Evolutionary conservation across 2,113 vertebrate species (phyloP), one percentile per base, ranked within the genome.

Genomic region (Neoarius graeffei): DNA sequence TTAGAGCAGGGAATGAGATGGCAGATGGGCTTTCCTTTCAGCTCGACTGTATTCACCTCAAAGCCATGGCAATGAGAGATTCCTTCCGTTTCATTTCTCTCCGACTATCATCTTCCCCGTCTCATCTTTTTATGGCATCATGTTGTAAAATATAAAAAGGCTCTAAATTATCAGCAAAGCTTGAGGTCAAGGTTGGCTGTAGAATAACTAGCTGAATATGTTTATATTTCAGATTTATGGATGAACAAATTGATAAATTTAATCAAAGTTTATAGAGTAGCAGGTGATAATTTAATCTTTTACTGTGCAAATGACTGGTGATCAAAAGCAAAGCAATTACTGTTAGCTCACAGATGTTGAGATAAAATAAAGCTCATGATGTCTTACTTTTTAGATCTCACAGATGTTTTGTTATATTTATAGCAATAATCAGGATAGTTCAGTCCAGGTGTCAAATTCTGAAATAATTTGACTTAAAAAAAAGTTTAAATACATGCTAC

Each of bases 21-120:
- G 79, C 64, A 87, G 86, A 71, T 57, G 20, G 48, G 77, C 35
- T 85, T 60, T 77, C 71, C 42, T 30, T 48, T 62, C 54, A 35
- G 42, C 83, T 56, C 50, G 27, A 67, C 48, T 73, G 71, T 74
- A 62, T 85, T 60, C 9, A 15, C 62, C 62, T 81, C n/a, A 81
- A 81, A 80, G 85, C 20, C 76, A 67, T 4, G 23, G 67, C 76
- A 15, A 15, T 25, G 35, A 50, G 27, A 81, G 25, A 4, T 25
- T 23, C 50, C 17, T 7, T 42, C 60, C 8, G 0, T 64, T 69
- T 86, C 9, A 25, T 56, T 23, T 60, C 67, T 42, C n/a, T 54
- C n/a, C 67, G 35, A 80, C 25, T 30, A 80, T 64, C 13, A 54
- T 14, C 42, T 30, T 83, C 48, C 25, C 7, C 42, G 4, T 64